Evolutionary conservation across 2,888 invertebrate species (phyloP).

Genomic region (Idaea dimidiata): DNA sequence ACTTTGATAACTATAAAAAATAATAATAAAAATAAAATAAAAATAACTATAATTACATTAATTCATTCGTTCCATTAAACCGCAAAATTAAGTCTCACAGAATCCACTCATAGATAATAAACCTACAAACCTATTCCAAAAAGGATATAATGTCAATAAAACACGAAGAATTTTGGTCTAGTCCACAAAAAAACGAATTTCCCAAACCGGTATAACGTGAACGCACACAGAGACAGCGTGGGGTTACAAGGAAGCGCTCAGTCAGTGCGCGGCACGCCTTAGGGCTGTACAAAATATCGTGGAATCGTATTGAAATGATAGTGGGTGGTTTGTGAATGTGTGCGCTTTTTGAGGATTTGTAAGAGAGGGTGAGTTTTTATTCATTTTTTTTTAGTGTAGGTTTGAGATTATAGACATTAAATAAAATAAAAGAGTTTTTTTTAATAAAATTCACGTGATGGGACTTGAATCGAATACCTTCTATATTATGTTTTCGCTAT

Average conservation of each 20-base stretch:
- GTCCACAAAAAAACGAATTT: not conserved
- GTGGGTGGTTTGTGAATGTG: slow-evolving; percentile 14
- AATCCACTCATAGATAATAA: no score
- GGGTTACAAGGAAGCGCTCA: slow-evolving; percentile 43
- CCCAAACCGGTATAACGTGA: slow-evolving; percentile 32
- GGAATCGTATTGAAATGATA: slow-evolving; percentile 13
- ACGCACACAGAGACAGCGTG: slow-evolving; percentile 42
- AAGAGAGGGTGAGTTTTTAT: slow-evolving; percentile 7
- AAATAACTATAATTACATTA: no score
- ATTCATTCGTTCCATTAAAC: no score
- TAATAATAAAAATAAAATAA: no score
- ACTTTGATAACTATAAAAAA: no score
- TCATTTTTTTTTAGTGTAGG: not conserved
- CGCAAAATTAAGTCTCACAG: no score
- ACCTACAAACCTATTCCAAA: no score
- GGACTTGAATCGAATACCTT: no score
- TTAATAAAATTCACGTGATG: no score
- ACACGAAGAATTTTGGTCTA: not conserved
- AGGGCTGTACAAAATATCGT: slow-evolving; percentile 33
- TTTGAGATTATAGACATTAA: no score
- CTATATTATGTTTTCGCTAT: no score
- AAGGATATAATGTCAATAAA: not conserved
- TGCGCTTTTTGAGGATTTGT: slow-evolving; percentile 12
- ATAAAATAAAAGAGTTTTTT: no score
- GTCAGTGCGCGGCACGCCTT: slow-evolving; percentile 45